Conservation (phyloP, 2,888 invertebrate species). For the Microctonus aethiopoides region DNA sequence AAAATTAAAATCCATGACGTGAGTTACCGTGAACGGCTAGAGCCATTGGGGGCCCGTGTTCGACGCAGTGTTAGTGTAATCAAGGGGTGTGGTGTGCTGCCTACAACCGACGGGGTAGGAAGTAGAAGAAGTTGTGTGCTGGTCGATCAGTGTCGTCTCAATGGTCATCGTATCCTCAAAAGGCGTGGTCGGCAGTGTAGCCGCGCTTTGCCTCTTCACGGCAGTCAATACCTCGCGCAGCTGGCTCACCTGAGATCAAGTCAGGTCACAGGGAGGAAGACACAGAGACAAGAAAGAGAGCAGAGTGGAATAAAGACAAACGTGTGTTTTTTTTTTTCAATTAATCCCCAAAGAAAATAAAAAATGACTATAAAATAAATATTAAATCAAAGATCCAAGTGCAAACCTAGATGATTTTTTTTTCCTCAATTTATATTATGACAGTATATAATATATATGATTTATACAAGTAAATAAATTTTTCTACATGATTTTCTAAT, state of each 20-base stretch:
- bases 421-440: no score
- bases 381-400: no score
- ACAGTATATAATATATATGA: no score
- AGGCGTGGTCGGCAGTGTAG: conserved; percentile 60
- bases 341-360: no score
- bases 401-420: background rate
- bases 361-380: no score
- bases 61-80: conserved; percentile 66
- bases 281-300: conserved; percentile 19
- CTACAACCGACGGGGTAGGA: conserved; percentile 65
- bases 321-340: background rate
- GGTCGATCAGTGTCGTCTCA: conserved; percentile 66
- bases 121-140: conserved; percentile 63
- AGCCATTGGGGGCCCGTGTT: conserved; percentile 65
- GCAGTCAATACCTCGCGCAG: conserved; percentile 66
- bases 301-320: background rate
- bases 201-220: conserved; percentile 64
- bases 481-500: background rate
- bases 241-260: conserved; percentile 67
- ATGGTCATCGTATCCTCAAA: conserved; percentile 65
- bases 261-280: conserved; percentile 50
- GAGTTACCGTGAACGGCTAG: conserved; percentile 67
- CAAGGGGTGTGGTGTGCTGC: conserved; percentile 66
- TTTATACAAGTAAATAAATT: no score
- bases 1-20: conserved; percentile 66